phyloP scores from a whole-genome alignment of 2,113 vertebrate species.

The Rhipidura dahli region DNA sequence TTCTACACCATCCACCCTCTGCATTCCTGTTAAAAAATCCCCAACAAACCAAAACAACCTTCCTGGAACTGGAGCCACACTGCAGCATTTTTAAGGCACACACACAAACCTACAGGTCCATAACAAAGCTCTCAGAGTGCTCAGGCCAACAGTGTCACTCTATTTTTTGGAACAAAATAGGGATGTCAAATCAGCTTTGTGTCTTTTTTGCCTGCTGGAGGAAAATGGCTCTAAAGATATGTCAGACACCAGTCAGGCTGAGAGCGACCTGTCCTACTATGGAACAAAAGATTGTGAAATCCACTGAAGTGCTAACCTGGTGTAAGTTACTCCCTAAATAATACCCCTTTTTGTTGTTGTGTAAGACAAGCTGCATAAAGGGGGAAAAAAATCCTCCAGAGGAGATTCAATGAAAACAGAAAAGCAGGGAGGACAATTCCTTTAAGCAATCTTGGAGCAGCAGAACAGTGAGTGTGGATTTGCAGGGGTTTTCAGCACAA shows the following conservation, averaged over 20 bases:
- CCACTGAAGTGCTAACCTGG: neutral
- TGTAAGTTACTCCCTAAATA: neutral
- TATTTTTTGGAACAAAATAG: neutral
- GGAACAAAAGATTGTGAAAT: neutral
- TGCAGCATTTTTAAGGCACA: neutral
- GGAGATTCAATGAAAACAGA: neutral
- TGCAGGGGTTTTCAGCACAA: neutral
- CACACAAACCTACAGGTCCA: neutral
- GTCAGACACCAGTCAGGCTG: neutral
- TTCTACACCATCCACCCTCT: neutral
- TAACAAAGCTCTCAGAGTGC: neutral
- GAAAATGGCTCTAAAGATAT: neutral
- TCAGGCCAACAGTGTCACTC: neutral
- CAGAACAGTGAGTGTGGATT: no score
- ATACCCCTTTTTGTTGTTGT: neutral
- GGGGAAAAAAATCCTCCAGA: neutral
- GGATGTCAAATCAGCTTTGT: neutral
- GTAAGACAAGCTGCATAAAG: neutral
- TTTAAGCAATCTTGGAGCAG: neutral
- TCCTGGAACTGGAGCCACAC: neutral
- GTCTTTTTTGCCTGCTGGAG: neutral
- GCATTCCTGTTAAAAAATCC: neutral
- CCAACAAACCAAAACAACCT: neutral
- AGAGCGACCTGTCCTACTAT: neutral
- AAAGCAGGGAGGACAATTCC: neutral